A percentile compares a stretch with the other conserved stretches of the same genome.
Evolutionary conservation across 1,140 invertebrate species (phyloP).

Genomic region (Mamestra configurata): DNA sequence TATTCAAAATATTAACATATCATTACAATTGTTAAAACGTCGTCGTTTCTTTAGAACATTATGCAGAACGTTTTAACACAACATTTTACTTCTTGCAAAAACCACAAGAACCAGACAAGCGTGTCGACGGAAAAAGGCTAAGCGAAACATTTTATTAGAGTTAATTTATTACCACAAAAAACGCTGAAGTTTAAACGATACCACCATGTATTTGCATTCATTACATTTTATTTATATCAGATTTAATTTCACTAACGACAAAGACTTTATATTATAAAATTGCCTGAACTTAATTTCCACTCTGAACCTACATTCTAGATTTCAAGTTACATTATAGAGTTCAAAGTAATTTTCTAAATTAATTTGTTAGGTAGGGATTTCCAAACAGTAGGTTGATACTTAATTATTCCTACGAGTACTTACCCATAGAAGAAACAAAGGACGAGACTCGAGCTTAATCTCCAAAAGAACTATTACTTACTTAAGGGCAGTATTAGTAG

Average conservation of each 20-base stretch:
- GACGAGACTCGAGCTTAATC: too few species aligned
- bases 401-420: too few species aligned
- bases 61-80: conserved; percentile 17
- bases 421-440: too few species aligned
- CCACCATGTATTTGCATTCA: conserved; percentile 23
- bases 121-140: conserved; percentile 31
- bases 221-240: background rate
- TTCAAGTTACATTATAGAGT: background rate
- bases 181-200: conserved; percentile 11
- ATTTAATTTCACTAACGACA: conserved; percentile 15
- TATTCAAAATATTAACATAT: too few species aligned
- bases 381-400: too few species aligned
- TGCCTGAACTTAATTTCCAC: background rate
- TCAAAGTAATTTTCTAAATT: too few species aligned
- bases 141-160: conserved; percentile 35
- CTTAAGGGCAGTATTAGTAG: conserved; percentile 29
- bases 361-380: too few species aligned
- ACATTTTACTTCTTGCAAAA: conserved; percentile 26
- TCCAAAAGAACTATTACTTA: conserved; percentile 12
- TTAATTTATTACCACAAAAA: conserved; percentile 32
- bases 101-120: conserved; percentile 39
- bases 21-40: background rate
- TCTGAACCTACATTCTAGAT: background rate
- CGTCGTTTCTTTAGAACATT: background rate
- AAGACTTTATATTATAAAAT: too few species aligned